A percentile compares a stretch with the other conserved stretches of the same genome.
Evolutionary conservation across 2,888 invertebrate genomes (phyloP).

Genomic region (Tinea semifulvella): DNA sequence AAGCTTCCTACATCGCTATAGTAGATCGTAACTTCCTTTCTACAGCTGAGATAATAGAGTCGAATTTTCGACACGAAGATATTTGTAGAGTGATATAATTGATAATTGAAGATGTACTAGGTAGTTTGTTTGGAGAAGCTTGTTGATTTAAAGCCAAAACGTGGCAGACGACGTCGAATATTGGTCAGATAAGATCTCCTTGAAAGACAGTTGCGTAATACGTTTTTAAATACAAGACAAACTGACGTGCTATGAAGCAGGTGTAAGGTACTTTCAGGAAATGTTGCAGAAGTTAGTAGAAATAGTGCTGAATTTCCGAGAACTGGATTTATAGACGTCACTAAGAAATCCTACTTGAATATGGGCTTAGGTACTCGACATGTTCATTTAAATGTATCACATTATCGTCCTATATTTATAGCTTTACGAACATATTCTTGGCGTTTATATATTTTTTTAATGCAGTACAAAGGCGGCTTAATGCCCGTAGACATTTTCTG

Average conservation of each 20-base stretch:
- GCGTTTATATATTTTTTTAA: too few species aligned
- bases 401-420: too few species aligned
- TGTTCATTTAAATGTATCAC: slow-evolving; percentile 4
- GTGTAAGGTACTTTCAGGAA: slow-evolving; percentile 9
- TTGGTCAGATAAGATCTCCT: not conserved
- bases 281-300: slow-evolving; percentile 7
- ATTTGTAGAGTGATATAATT: not conserved
- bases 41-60: not conserved
- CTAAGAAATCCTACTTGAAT: slow-evolving; percentile 8
- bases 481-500: too few species aligned
- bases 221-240: slow-evolving; percentile 8
- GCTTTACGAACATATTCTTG: too few species aligned
- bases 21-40: not conserved
- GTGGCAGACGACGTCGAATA: slow-evolving; percentile 6
- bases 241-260: slow-evolving; percentile 1
- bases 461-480: too few species aligned
- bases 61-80: too few species aligned
- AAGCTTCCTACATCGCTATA: not conserved
- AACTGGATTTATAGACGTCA: slow-evolving; percentile 3
- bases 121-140: slow-evolving; percentile 3
- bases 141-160: slow-evolving; percentile 8
- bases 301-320: slow-evolving; percentile 11
- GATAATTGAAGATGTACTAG: slow-evolving; percentile 3
- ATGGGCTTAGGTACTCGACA: slow-evolving; percentile 2
- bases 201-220: slow-evolving; percentile 8